phyloP scores from a whole-genome alignment of 2,113 vertebrate species.

The Gyps fulvus region DNA sequence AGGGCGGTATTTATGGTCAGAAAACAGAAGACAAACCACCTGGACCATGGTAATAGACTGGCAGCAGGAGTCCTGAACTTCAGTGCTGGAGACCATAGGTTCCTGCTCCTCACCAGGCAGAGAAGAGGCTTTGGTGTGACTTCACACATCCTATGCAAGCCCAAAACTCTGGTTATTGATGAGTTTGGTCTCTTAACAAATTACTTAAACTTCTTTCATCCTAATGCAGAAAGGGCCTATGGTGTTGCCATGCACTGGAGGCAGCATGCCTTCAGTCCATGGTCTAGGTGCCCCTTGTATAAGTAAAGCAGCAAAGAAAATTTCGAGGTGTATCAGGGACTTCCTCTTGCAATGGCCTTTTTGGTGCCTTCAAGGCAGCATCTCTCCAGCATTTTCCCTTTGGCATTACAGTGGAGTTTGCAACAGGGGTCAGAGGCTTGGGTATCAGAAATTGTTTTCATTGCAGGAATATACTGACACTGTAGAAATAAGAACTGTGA shows the following conservation, averaged over 20 bases:
- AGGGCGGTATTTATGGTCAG: neutral
- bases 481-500: neutral
- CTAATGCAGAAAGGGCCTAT: neutral
- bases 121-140: neutral
- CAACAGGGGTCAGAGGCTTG: accelerated
- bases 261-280: neutral
- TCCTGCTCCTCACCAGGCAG: neutral
- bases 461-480: neutral
- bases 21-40: neutral
- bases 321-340: neutral
- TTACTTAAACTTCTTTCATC: neutral
- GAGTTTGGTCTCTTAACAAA: neutral
- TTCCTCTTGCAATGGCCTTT: neutral
- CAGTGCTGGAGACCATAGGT: neutral
- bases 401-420: neutral
- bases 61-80: neutral
- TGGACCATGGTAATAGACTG: neutral
- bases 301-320: neutral
- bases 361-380: neutral
- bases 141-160: neutral
- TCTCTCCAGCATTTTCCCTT: neutral
- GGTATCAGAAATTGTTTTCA: neutral
- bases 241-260: neutral
- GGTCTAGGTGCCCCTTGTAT: neutral
- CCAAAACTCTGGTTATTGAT: neutral